Conservation (phyloP, 2,113 vertebrate genomes). For the Trinectes maculatus region DNA sequence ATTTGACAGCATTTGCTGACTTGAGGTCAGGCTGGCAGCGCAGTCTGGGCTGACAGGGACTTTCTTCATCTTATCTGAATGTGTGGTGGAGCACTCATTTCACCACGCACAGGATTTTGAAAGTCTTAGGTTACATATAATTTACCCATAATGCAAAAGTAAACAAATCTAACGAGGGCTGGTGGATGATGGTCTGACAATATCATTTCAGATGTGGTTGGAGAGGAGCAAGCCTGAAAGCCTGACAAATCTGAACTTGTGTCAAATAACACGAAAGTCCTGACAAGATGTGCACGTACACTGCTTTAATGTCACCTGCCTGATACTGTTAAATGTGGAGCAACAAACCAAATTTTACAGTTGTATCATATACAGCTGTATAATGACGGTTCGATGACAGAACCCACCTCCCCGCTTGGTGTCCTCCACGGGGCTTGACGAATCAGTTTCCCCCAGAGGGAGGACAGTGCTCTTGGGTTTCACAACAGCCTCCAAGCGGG, state of each 20-base stretch:
- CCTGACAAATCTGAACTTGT: not conserved
- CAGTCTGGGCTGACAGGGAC: slow-evolving; percentile 10
- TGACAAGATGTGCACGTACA: not conserved
- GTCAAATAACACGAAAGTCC: not conserved
- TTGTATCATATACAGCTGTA: not conserved
- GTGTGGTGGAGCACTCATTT: slow-evolving; percentile 33
- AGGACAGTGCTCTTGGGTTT: slow-evolving; percentile 49
- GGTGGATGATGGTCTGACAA: slow-evolving; percentile 5
- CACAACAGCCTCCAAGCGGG: slow-evolving; percentile 54
- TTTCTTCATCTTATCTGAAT: slow-evolving; percentile 47
- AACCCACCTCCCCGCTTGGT: not conserved
- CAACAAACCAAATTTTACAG: not conserved
- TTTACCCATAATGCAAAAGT: slow-evolving; percentile 44
- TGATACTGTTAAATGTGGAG: not conserved
- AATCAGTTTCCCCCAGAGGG: not conserved
- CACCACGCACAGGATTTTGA: slow-evolving; percentile 26
- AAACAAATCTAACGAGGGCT: slow-evolving; percentile 27
- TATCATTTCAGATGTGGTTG: slow-evolving; percentile 3
- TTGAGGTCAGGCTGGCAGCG: slow-evolving; percentile 44
- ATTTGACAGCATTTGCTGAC: slow-evolving; percentile 32
- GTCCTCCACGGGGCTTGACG: not conserved
- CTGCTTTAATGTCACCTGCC: not conserved
- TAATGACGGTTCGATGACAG: slow-evolving; percentile 3
- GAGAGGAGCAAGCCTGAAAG: not conserved
- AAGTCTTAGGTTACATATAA: slow-evolving; percentile 52